Evolutionary conservation across 2,113 vertebrate genomes (phyloP), one percentile per base, ranked within the genome.

Genomic region (Caretta caretta): DNA sequence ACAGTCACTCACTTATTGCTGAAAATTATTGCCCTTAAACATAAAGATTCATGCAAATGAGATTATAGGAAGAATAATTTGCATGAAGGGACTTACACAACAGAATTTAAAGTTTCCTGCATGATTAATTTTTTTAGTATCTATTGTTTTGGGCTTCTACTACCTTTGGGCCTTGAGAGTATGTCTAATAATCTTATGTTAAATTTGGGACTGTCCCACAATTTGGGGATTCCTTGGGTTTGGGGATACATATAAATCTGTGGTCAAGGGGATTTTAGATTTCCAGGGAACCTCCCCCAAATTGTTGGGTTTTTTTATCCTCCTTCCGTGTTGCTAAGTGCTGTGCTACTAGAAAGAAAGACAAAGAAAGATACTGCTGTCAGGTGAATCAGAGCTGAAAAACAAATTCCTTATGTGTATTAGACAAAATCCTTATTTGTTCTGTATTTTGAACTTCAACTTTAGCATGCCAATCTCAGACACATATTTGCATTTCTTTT

Each of bases 11-110:
- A 31, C 27, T 8, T 22, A 57, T 59, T 88, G 46, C 46, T 78
- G 76, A 69, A 91, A 92, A 46, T 35, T 20, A 62, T 62, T 88
- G 25, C 19, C 46, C 20, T 75, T 51, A 92, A 42, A 90, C 93
- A 86, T 8, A 57, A 6, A 2, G 0, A 6, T 50, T 22, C 90
- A 91, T 42, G 46, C 62, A 85, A 4, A 42, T 82, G 24, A 90
- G 6, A 50, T 59, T 80, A 75, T 7, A 86, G 65, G 53, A 96
- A 89, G 14, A 82, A 1, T 9, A 10, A 1, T 53, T 92, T 56
- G 69, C 50, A 46, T 9, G 29, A 53, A 78, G 11, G 69, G 3
- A 80, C 76, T 88, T 76, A 1, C 88, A 85, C 35, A 57, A 84
- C 87, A 25, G 12, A 1, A 7, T 84, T 8, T 50, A 53, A 22